Evolutionary conservation across 2,797 vertebrate genomes (phyloP).

Genomic region (Tapera naevia): DNA sequence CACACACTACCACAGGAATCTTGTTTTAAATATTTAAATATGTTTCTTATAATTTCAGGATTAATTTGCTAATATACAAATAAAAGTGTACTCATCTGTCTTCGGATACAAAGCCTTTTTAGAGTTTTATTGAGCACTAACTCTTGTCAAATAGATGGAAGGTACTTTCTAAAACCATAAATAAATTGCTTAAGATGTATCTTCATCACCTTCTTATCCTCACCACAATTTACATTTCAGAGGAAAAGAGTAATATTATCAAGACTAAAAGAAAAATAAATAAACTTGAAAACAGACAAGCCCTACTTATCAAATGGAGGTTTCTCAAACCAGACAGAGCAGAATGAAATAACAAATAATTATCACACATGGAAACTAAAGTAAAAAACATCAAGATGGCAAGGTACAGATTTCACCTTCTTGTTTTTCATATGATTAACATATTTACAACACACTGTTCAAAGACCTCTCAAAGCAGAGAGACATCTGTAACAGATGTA

Average conservation of each 20-base stretch:
- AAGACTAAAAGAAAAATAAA: not conserved
- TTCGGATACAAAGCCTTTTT: not conserved
- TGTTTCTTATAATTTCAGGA: not conserved
- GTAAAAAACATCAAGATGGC: not conserved
- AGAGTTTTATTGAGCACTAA: not conserved
- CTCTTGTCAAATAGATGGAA: not conserved
- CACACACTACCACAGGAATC: not conserved
- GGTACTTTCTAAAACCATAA: not conserved
- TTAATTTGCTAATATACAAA: not conserved
- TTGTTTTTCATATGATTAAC: not conserved
- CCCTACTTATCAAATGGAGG: not conserved
- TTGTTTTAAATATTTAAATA: not conserved
- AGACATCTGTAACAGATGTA: not conserved
- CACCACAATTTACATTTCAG: not conserved
- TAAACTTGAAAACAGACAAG: not conserved
- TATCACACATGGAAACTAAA: not conserved
- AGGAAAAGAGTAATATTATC: not conserved
- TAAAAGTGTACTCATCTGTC: not conserved
- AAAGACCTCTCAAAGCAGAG: not conserved
- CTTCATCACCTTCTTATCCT: not conserved
- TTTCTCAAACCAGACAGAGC: not conserved
- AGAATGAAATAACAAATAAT: not conserved
- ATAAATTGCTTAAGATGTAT: not conserved
- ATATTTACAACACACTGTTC: not conserved
- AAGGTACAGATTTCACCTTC: not conserved